Base-by-base conservation (phyloP, 2,888 invertebrate genomes). In the Alloscopus bannaensis region DNA sequence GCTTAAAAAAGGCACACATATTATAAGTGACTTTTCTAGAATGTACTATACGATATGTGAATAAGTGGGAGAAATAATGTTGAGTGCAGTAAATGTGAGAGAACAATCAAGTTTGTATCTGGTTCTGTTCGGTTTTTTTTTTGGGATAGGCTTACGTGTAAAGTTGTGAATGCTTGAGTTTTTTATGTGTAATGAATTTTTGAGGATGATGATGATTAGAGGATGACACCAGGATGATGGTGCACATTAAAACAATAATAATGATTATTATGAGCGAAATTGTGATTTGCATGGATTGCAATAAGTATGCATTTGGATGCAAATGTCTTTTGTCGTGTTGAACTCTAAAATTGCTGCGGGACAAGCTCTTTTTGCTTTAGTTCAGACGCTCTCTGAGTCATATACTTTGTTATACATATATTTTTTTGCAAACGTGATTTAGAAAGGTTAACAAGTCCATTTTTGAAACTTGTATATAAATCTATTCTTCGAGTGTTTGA, bases 41-140 rank as follows among this genome's bases (percentile, higher is more conserved):
- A 55, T 22, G 28, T 55, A 55, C 4, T 13, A 3, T 47, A 13
- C 13, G 18, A 47, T 47, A 47, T 47, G n/a, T 6, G 47, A 3
- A 13, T 47, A n/a, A 3, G 11, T 4, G 11, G n/a, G 4, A 6
- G 11, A n/a, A 13, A n/a, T n/a, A 13, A 36, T 36, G 13, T n/a
- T 13, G 18, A 13, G 18, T 47, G 47, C n/a, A 47, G 18, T 47
- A 47, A 47, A 13, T n/a, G n/a, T n/a, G 47, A 13, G 47, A n/a
- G n/a, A n/a, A 47, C n/a, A 47, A 52, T 52, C 52, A 24, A 20
- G 52, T 16, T 55, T 68, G 26, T 24, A 68, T 55, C 68, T 45
- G 55, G 68, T 68, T 68, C 42, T 68, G 18, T 66, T 16, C 55
- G 28, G 55, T 13, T 55, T 55, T n/a, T 68, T 68, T 66, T n/a